Evolutionary conservation across 2,113 vertebrate genomes (phyloP).

Genomic region (Formicarius rufipectus): DNA sequence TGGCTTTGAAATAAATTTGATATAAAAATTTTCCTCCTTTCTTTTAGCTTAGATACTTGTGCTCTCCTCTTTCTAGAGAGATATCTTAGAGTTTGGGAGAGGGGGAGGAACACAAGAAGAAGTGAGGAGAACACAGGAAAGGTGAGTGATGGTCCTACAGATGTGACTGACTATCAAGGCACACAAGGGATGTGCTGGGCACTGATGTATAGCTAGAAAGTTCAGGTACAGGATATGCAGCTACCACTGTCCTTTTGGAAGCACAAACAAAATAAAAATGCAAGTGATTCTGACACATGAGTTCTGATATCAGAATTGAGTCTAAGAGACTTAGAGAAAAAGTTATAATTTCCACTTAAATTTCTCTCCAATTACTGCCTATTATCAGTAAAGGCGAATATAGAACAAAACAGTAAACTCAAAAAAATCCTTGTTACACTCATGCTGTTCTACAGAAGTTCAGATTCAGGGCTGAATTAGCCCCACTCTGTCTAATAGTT

Average conservation of each 20-base stretch:
- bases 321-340: not conserved
- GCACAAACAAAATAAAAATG: not conserved
- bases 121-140: not conserved
- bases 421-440: not conserved
- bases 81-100: not conserved
- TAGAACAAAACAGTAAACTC: not conserved
- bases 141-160: not conserved
- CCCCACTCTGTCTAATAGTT: not conserved
- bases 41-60: not conserved
- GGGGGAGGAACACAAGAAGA: not conserved
- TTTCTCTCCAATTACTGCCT: not conserved
- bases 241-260: not conserved
- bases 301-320: not conserved
- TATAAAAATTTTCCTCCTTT: not conserved
- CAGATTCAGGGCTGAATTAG: not conserved
- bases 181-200: rapidly evolving
- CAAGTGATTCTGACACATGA: not conserved
- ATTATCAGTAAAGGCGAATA: not conserved
- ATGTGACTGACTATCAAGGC: not conserved
- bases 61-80: not conserved
- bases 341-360: not conserved
- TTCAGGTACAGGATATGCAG: not conserved
- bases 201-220: not conserved
- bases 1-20: not conserved
- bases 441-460: not conserved